Conservation (phyloP, 1,140 invertebrate species). For the Tenebrio molitor region DNA sequence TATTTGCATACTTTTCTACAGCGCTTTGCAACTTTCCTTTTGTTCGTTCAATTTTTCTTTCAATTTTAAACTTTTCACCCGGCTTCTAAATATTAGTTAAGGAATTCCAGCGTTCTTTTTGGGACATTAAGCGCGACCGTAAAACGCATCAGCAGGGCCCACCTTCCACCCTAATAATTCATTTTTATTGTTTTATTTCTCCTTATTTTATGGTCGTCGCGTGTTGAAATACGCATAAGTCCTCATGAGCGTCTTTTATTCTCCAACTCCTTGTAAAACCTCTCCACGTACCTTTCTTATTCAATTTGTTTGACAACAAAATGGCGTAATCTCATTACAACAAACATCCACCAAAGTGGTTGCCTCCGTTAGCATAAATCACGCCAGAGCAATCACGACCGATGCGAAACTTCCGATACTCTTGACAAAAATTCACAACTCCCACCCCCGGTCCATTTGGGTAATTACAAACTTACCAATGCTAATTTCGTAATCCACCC, state of each 20-base stretch:
- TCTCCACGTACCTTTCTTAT: constrained; percentile 40
- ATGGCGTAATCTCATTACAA: constrained; percentile 38
- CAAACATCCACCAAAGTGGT: background rate
- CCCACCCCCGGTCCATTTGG: too few species aligned
- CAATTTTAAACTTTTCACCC: constrained; percentile 44
- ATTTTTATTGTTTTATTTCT: constrained; percentile 46
- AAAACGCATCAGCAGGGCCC: constrained; percentile 14
- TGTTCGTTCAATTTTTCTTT: constrained; percentile 25
- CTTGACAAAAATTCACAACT: too few species aligned
- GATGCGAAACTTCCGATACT: too few species aligned
- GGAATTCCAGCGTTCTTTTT: constrained; percentile 6
- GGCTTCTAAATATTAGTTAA: constrained; percentile 41
- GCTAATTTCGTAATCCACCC: too few species aligned
- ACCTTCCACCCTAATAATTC: constrained; percentile 41
- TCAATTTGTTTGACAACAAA: constrained; percentile 46
- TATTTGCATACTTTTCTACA: constrained; percentile 45
- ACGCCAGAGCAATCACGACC: too few species aligned
- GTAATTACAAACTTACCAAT: too few species aligned
- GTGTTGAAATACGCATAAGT: constrained; percentile 31
- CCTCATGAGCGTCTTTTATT: constrained; percentile 41
- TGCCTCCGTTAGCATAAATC: background rate
- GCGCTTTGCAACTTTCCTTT: constrained; percentile 40
- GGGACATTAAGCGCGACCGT: constrained; percentile 11
- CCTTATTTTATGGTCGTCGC: constrained; percentile 40
- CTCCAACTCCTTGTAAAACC: constrained; percentile 20